A percentile compares a stretch with the other conserved stretches of the same genome.
phyloP scores from a whole-genome alignment of 2,113 vertebrate species.

The Collichthys lucidus region DNA sequence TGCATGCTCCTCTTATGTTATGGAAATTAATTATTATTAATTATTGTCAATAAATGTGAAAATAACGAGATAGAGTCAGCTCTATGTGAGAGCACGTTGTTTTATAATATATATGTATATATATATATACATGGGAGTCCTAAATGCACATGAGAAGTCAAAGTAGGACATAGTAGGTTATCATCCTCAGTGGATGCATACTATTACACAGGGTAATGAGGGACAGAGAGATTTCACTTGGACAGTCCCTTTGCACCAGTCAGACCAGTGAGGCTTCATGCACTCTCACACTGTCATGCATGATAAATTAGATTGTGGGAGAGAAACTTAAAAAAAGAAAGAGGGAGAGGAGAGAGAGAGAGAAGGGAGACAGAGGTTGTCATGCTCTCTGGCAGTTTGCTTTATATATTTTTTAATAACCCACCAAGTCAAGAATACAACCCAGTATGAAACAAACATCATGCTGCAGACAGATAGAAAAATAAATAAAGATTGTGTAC shows the following conservation, averaged over 20 bases:
- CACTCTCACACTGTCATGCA: neutral
- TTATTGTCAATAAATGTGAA: neutral
- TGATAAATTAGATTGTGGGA: neutral
- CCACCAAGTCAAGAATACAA: neutral
- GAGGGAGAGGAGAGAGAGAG: too few relatives aligned
- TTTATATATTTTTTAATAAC: neutral
- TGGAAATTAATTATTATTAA: neutral
- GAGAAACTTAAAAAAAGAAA: neutral
- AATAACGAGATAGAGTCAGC: neutral
- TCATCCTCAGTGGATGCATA: slow-evolving; percentile 18
- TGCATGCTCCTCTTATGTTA: slow-evolving; percentile 4
- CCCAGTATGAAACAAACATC: neutral
- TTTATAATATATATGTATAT: neutral
- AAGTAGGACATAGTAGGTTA: neutral
- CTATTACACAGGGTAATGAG: slow-evolving; percentile 53
- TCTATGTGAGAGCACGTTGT: slow-evolving; percentile 11
- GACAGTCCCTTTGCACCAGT: slow-evolving; percentile 32
- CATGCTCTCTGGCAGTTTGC: neutral
- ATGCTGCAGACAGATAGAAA: neutral
- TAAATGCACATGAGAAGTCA: neutral
- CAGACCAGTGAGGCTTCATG: slow-evolving; percentile 10
- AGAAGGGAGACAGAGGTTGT: neutral
- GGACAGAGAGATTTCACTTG: slow-evolving; percentile 24
- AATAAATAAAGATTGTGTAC: neutral
- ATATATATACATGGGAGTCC: too few relatives aligned